phyloP scores from a whole-genome alignment of 2,797 vertebrate genomes.

The Periophthalmus magnuspinnatus region DNA sequence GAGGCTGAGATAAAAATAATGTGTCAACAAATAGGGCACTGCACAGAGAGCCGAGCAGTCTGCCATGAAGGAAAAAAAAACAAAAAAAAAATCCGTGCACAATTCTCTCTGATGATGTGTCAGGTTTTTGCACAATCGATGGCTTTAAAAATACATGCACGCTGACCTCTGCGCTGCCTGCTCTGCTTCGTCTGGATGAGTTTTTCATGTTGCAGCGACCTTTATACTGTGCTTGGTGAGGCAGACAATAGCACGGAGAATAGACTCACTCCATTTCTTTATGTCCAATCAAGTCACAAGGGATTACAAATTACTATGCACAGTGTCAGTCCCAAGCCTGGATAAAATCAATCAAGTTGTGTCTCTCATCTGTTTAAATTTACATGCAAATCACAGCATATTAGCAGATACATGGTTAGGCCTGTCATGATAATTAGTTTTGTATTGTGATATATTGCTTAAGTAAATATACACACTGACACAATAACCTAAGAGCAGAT shows the following conservation, averaged over 20 bases:
- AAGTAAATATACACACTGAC: too few relatives aligned
- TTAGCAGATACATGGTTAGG: too few relatives aligned
- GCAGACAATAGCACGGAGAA: slow-evolving; percentile 14
- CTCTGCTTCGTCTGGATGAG: slow-evolving; percentile 12
- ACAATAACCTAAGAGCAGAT: too few relatives aligned
- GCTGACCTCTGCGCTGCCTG: slow-evolving; percentile 41
- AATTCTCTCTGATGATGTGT: slow-evolving; percentile 47
- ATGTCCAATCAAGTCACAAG: neutral
- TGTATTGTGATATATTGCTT: too few relatives aligned
- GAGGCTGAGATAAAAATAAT: slow-evolving; percentile 45
- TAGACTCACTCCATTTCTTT: slow-evolving; percentile 41
- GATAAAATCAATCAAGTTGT: neutral
- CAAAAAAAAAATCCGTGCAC: neutral
- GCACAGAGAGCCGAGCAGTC: slow-evolving; percentile 20
- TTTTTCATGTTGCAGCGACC: slow-evolving; percentile 18
- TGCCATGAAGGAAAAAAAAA: slow-evolving; percentile 27
- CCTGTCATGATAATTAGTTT: too few relatives aligned
- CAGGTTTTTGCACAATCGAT: slow-evolving; percentile 47
- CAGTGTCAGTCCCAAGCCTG: neutral
- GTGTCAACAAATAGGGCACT: slow-evolving; percentile 43
- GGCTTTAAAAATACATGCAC: slow-evolving; percentile 48
- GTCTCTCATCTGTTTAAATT: neutral
- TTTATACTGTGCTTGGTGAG: slow-evolving; percentile 14
- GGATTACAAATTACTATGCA: neutral
- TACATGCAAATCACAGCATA: too few relatives aligned